phyloP scores from a whole-genome alignment of 92 coral and sea anemone genomes.

The Phenganax marumi region DNA sequence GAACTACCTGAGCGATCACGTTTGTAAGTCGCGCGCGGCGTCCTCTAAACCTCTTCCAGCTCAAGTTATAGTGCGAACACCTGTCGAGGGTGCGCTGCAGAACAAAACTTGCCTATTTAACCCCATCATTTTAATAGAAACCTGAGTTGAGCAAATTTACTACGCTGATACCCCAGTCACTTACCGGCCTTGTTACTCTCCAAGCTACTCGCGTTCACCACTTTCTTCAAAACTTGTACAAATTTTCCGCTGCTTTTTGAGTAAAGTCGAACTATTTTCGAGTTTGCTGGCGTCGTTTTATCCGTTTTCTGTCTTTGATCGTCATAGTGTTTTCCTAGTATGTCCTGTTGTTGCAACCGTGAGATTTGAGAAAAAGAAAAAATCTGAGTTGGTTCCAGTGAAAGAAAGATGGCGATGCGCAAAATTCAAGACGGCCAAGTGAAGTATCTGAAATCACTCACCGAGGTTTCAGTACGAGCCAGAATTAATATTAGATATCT shows the following conservation, averaged over 20 bases:
- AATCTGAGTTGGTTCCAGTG: not conserved
- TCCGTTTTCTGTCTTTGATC: slow-evolving; percentile 59
- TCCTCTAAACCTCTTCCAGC: not conserved
- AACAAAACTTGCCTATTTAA: slow-evolving; percentile 44
- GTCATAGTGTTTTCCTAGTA: not conserved
- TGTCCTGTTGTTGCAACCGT: slow-evolving; percentile 37
- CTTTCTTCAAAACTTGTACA: slow-evolving; percentile 69
- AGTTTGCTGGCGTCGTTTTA: slow-evolving; percentile 61
- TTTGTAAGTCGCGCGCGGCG: not conserved
- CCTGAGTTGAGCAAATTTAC: slow-evolving; percentile 5
- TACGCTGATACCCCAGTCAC: slow-evolving; percentile 25
- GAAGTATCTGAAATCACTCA: slow-evolving; percentile 30
- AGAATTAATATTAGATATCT: slow-evolving; percentile 34
- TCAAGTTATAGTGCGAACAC: slow-evolving; percentile 20
- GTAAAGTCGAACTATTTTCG: slow-evolving; percentile 76
- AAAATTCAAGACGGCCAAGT: slow-evolving; percentile 11
- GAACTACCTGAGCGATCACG: not conserved
- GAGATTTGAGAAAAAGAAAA: slow-evolving; percentile 11
- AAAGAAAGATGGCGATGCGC: not conserved
- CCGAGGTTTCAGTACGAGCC: slow-evolving; percentile 31
- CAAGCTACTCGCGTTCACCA: slow-evolving; percentile 74
- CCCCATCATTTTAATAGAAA: slow-evolving; percentile 27
- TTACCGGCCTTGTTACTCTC: slow-evolving; percentile 77
- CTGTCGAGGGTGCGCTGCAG: slow-evolving; percentile 40
- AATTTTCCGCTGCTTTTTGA: slow-evolving; percentile 81